Percentiles rank a stretch among this genome's conserved stretches.
phyloP scores from a whole-genome alignment of 2,888 invertebrate genomes.

The Drosophila mimica region DNA sequence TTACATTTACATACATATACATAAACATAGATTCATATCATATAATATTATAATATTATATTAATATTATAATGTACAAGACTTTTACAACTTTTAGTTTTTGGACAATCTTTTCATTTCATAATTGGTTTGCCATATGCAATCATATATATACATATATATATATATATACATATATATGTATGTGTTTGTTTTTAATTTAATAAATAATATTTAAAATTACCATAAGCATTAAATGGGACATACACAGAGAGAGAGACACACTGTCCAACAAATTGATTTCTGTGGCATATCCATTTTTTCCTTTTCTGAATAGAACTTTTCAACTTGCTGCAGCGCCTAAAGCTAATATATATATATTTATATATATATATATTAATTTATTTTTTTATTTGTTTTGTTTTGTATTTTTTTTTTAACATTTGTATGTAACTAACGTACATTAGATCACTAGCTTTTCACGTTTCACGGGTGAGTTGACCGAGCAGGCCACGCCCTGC shows the following conservation, averaged over 20 bases:
- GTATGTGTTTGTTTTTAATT: slow-evolving; percentile 15
- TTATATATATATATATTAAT: not conserved
- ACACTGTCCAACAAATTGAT: slow-evolving; percentile 41
- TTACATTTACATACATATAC: slow-evolving; percentile 68
- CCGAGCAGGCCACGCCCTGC: not conserved
- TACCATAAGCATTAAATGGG: slow-evolving; percentile 72
- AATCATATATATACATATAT: slow-evolving; percentile 1
- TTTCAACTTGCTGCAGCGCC: slow-evolving; percentile 45
- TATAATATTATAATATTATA: slow-evolving; percentile 25
- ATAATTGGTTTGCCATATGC: slow-evolving; percentile 55
- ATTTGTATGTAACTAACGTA: slow-evolving; percentile 77
- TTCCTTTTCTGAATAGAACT: slow-evolving; percentile 44
- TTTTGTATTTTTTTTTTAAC: slow-evolving; percentile 49
- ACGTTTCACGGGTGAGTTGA: slow-evolving; percentile 71
- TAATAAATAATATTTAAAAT: slow-evolving; percentile 74
- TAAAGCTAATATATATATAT: slow-evolving; percentile 54
- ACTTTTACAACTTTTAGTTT: slow-evolving; percentile 80
- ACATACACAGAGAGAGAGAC: slow-evolving; percentile 45
- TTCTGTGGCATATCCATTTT: slow-evolving; percentile 34
- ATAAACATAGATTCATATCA: slow-evolving; percentile 29
- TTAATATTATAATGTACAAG: slow-evolving; percentile 65
- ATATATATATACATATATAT: slow-evolving; percentile 7
- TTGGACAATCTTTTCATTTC: slow-evolving; percentile 80
- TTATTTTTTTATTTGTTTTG: not conserved
- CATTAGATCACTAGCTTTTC: slow-evolving; percentile 81